Percentiles rank a stretch among this genome's conserved stretches.
Conservation (phyloP, 2,888 invertebrate genomes). For the Synergus umbraculus region DNA sequence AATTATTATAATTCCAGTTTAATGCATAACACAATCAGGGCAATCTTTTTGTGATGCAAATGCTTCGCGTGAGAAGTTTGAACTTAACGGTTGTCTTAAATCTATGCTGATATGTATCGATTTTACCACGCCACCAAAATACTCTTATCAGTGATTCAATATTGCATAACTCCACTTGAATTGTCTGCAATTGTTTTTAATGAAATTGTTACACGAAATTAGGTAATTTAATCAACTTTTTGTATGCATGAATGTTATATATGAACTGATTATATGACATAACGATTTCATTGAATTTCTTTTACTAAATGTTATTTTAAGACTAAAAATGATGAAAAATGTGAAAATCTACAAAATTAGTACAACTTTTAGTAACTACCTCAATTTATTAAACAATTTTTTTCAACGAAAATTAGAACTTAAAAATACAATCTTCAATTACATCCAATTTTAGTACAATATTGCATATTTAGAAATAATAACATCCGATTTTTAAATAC, state of each 20-base stretch:
- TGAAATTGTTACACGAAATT: background rate
- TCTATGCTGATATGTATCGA: constrained; percentile 31
- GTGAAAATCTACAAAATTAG: background rate
- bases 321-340: background rate
- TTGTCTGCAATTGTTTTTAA: background rate
- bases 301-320: background rate
- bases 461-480: background rate
- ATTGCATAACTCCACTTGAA: background rate
- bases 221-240: background rate
- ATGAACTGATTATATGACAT: no score
- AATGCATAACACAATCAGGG: no score
- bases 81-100: constrained; percentile 20
- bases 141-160: background rate
- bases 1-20: no score
- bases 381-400: constrained; percentile 17
- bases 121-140: background rate
- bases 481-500: background rate
- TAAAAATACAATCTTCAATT: background rate
- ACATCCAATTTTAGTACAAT: no score
- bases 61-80: background rate
- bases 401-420: background rate
- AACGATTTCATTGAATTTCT: no score
- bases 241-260: background rate
- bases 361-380: background rate
- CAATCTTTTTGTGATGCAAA: background rate